Percentiles rank a stretch among this genome's conserved stretches.
These are phyloP conservation scores for Aphrocallistes beatrix DNA, from an alignment of 37 sponge, comb jelly and placozoan genomes.

Conservation along the genomic window DNA sequence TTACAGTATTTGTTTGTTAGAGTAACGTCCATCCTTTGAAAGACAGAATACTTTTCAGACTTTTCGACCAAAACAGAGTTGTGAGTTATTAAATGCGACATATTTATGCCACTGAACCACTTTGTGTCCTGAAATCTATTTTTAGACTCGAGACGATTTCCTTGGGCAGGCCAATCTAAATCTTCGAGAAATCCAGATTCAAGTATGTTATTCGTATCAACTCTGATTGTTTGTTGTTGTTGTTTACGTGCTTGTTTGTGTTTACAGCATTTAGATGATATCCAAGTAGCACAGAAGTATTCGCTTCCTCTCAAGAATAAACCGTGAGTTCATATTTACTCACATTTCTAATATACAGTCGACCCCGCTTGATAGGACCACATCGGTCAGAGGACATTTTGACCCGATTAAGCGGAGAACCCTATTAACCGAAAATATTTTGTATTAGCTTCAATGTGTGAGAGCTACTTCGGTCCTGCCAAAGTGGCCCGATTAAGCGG, in stretches of 20 bases:
- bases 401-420: too few species aligned
- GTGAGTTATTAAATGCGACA: not conserved
- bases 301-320: constrained; percentile 7
- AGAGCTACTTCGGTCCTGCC: too few species aligned
- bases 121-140: not conserved
- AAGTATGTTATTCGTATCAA: not conserved
- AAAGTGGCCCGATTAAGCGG: too few species aligned
- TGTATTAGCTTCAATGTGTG: too few species aligned
- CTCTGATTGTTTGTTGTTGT: not conserved
- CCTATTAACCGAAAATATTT: too few species aligned
- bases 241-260: not conserved
- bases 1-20: not conserved
- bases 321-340: not conserved
- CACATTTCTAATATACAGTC: too few species aligned
- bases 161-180: constrained; percentile 47
- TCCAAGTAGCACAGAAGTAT: not conserved
- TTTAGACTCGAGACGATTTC: constrained; percentile 58
- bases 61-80: constrained; percentile 18
- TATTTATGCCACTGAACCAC: too few species aligned
- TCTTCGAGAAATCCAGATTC: constrained; percentile 20
- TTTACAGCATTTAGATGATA: not conserved
- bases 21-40: not conserved
- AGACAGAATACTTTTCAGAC: not conserved
- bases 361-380: too few species aligned
- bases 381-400: too few species aligned